Evolutionary conservation across 2,113 vertebrate species (phyloP).

Genomic region (Mohoua ochrocephala): DNA sequence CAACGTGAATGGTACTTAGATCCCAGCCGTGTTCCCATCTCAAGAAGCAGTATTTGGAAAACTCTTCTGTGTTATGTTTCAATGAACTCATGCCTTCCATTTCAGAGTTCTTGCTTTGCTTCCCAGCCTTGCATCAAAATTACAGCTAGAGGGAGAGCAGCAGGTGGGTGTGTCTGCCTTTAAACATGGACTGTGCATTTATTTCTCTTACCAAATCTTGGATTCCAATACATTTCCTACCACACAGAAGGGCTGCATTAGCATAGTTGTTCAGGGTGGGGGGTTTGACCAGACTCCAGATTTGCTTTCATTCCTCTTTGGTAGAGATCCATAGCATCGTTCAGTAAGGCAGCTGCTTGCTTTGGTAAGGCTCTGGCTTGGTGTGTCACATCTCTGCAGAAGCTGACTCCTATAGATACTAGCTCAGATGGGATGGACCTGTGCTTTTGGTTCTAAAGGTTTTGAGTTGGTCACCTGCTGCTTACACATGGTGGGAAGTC

Average conservation of each 20-base stretch:
- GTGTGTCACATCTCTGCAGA: neutral
- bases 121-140: neutral
- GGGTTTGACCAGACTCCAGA: too few relatives aligned
- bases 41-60: neutral
- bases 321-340: conserved; percentile 20
- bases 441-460: neutral
- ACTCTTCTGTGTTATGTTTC: neutral
- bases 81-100: neutral
- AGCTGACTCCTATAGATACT: neutral
- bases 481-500: neutral
- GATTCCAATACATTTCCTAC: neutral
- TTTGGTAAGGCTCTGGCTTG: neutral
- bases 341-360: conserved; percentile 5
- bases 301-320: conserved; percentile 9
- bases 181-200: neutral
- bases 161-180: neutral
- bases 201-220: neutral
- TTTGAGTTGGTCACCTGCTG: neutral
- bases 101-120: conserved; percentile 2
- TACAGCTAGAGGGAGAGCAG: neutral
- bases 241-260: conserved; percentile 5
- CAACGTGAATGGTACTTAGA: neutral
- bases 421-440: neutral
- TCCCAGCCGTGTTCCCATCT: neutral
- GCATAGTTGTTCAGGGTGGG: neutral